A percentile compares a stretch with the other conserved stretches of the same genome.
Conservation (phyloP, 1,140 invertebrate species). For the Drosophila lini region DNA sequence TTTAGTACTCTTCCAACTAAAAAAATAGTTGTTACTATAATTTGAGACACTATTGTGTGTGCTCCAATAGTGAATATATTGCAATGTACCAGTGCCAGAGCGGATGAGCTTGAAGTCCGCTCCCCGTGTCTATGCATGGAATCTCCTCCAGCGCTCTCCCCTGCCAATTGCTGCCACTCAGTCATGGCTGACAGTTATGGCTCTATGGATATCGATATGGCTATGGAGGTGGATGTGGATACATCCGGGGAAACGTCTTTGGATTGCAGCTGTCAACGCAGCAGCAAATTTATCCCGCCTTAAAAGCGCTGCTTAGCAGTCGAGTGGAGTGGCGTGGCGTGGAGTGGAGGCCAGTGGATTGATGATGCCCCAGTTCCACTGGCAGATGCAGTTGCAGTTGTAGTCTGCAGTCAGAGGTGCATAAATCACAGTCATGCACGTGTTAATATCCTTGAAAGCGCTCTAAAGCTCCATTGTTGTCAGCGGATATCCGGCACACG, state of each 20-base stretch:
- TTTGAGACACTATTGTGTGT: not conserved
- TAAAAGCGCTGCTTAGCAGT: constrained; percentile 49
- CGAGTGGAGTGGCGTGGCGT: constrained; percentile 11
- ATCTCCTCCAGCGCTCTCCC: constrained; percentile 19
- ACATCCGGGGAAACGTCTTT: constrained; percentile 60
- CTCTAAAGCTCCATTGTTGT: constrained; percentile 33
- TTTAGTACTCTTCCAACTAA: not conserved
- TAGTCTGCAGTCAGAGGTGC: constrained; percentile 35
- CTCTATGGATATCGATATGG: constrained; percentile 58
- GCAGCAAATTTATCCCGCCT: constrained; percentile 60
- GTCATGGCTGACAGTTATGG: constrained; percentile 64
- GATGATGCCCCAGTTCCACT: constrained; percentile 30
- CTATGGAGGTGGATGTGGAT: constrained; percentile 37
- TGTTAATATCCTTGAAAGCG: constrained; percentile 52
- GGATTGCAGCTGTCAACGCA: constrained; percentile 72
- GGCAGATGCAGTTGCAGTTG: constrained; percentile 36
- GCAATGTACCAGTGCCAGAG: constrained; percentile 7
- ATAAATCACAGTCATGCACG: constrained; percentile 64
- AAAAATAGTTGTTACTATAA: not conserved
- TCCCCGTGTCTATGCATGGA: constrained; percentile 22
- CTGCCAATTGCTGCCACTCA: constrained; percentile 59
- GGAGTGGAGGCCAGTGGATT: constrained; percentile 16
- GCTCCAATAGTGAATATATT: constrained; percentile 2
- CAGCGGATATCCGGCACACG: constrained; percentile 35
- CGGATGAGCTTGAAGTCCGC: constrained; percentile 35